Evolutionary conservation across 2,113 vertebrate species (phyloP).

Genomic region (Aphyosemion australe): DNA sequence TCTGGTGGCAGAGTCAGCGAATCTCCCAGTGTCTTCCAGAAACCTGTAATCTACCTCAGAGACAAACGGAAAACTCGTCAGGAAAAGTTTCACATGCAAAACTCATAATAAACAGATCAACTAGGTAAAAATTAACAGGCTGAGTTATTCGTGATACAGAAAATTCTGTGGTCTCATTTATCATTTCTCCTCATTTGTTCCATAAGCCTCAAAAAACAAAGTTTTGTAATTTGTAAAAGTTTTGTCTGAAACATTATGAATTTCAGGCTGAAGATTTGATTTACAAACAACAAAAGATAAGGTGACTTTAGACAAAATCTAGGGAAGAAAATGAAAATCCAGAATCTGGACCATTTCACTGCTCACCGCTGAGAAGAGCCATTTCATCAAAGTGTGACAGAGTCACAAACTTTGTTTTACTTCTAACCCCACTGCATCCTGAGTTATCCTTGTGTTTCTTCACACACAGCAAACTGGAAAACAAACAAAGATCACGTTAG

Average conservation of each 20-base stretch:
- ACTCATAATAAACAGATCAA: not conserved
- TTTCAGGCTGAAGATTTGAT: too few species aligned
- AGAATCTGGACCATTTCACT: not conserved
- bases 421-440: constrained; percentile 87
- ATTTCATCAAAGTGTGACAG: constrained; percentile 89
- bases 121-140: not conserved
- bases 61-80: not conserved
- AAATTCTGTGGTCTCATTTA: too few species aligned
- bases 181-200: too few species aligned
- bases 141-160: not conserved
- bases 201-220: too few species aligned
- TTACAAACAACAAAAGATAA: too few species aligned
- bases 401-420: constrained; percentile 88
- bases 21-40: constrained; percentile 91
- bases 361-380: constrained; percentile 89
- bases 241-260: too few species aligned
- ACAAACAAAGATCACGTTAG: constrained; percentile 8
- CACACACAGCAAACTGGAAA: constrained; percentile 87
- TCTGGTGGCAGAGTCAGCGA: constrained; percentile 86
- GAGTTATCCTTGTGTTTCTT: constrained; percentile 88
- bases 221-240: too few species aligned
- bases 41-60: constrained; percentile 90
- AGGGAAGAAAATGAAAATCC: too few species aligned
- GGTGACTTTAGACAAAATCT: too few species aligned
- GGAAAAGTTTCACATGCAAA: not conserved